These are phyloP conservation scores for Hippocampus abdominalis DNA, from an alignment of 2,113 vertebrate genomes.

Conservation along the genomic window DNA sequence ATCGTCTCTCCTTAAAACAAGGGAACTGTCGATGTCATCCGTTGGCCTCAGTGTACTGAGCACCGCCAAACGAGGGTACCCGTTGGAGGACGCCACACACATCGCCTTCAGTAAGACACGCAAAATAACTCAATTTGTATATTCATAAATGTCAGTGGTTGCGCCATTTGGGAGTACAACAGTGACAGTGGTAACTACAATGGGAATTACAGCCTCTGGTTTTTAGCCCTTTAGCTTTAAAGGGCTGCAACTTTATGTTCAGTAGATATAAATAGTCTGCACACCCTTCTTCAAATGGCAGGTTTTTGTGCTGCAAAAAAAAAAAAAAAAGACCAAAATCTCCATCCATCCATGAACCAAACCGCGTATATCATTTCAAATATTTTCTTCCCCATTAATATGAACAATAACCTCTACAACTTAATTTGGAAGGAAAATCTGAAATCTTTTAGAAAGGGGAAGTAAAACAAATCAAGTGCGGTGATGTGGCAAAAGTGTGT, in stretches of 20 bases:
- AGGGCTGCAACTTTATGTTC: no score
- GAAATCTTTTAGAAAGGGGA: not conserved
- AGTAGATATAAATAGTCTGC: no score
- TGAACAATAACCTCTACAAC: not conserved
- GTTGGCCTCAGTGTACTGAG: conserved; percentile 89
- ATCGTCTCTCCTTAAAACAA: conserved; percentile 40
- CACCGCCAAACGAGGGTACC: conserved; percentile 89
- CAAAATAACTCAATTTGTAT: not conserved
- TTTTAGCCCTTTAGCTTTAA: no score
- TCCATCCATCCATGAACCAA: no score
- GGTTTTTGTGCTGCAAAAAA: not conserved
- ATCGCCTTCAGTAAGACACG: conserved; percentile 87
- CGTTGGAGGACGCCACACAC: conserved; percentile 91
- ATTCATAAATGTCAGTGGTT: no score
- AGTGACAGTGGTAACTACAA: no score
- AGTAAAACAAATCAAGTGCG: not conserved
- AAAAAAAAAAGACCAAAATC: not conserved
- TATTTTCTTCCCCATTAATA: not conserved
- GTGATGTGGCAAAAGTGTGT: not conserved
- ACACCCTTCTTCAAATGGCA: not conserved
- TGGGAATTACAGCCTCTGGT: no score
- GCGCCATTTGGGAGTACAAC: no score
- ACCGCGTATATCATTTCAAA: not conserved
- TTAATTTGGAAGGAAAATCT: no score
- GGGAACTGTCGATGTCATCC: conserved; percentile 90